A percentile compares a stretch with the other conserved stretches of the same genome.
These are phyloP conservation scores for Drosophila ohnishii DNA, from an alignment of 1,140 invertebrate genomes.

Conservation along the genomic window DNA sequence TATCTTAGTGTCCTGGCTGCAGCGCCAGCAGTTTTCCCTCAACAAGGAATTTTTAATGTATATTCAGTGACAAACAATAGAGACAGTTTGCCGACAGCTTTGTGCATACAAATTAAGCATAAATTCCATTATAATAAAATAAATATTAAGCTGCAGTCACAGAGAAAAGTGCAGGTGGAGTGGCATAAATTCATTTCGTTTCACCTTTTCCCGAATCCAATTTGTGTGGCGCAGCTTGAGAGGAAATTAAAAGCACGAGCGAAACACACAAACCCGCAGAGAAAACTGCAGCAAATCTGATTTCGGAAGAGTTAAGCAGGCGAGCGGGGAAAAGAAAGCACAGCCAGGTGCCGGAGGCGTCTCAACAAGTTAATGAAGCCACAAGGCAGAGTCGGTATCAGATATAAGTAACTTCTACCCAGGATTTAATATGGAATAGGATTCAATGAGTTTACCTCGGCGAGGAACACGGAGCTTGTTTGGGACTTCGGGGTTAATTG, in stretches of 20 bases:
- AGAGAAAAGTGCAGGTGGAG: slow-evolving; percentile 18
- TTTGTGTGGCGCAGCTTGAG: slow-evolving; percentile 15
- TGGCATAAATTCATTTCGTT: slow-evolving; percentile 14
- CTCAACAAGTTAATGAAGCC: slow-evolving; percentile 13
- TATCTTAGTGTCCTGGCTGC: neutral
- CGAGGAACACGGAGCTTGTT: fast-evolving
- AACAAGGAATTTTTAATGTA: slow-evolving; percentile 7
- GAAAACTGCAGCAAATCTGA: slow-evolving; percentile 15
- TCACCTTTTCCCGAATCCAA: slow-evolving; percentile 15
- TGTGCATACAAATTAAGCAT: slow-evolving; percentile 39
- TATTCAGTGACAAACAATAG: slow-evolving; percentile 9
- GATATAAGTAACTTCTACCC: neutral
- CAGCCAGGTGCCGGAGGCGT: neutral
- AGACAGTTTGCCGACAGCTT: neutral
- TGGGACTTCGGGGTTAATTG: neutral
- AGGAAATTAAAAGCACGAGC: slow-evolving; percentile 14
- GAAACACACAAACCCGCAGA: neutral
- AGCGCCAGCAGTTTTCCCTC: neutral
- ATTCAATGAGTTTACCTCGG: neutral
- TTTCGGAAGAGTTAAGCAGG: slow-evolving; percentile 9
- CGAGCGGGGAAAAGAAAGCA: neutral
- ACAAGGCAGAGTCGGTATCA: neutral
- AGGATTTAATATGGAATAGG: neutral
- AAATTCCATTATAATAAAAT: slow-evolving; percentile 31
- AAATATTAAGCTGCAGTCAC: slow-evolving; percentile 28